Conservation (phyloP, 2,888 invertebrate genomes). For the Tipula vernalis region DNA sequence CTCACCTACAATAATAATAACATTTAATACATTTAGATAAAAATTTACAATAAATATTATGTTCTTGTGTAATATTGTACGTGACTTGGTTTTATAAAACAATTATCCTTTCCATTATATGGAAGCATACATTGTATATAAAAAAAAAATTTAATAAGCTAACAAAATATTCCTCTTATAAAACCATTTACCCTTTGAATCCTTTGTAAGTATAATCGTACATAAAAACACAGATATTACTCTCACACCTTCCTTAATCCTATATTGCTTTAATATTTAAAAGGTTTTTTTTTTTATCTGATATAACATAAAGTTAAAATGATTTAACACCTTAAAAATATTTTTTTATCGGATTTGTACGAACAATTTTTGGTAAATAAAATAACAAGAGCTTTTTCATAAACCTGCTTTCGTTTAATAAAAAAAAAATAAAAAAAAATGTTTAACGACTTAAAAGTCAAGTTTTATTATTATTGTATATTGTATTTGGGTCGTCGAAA, state of each 20-base stretch:
- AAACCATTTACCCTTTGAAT: neutral
- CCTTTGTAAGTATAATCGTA: neutral
- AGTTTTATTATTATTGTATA: neutral
- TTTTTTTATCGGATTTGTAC: neutral
- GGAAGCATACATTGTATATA: neutral
- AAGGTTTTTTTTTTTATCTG: neutral
- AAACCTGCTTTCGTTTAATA: neutral
- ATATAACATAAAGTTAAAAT: neutral
- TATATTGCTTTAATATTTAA: neutral
- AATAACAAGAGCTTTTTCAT: neutral
- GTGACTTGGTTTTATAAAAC: conserved; percentile 4
- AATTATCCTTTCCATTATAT: neutral
- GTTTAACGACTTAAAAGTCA: neutral
- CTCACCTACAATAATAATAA: neutral
- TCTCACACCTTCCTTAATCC: neutral
- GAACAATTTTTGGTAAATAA: neutral
- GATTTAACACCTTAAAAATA: neutral
- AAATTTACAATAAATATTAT: neutral
- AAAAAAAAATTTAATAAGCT: neutral
- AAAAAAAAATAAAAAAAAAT: neutral
- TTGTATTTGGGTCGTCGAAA: neutral
- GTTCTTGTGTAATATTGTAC: conserved; percentile 4
- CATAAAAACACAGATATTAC: neutral
- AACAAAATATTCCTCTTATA: neutral
- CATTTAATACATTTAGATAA: neutral